phyloP scores from a whole-genome alignment of 1,140 invertebrate genomes.

The Drosophila nikananu region DNA sequence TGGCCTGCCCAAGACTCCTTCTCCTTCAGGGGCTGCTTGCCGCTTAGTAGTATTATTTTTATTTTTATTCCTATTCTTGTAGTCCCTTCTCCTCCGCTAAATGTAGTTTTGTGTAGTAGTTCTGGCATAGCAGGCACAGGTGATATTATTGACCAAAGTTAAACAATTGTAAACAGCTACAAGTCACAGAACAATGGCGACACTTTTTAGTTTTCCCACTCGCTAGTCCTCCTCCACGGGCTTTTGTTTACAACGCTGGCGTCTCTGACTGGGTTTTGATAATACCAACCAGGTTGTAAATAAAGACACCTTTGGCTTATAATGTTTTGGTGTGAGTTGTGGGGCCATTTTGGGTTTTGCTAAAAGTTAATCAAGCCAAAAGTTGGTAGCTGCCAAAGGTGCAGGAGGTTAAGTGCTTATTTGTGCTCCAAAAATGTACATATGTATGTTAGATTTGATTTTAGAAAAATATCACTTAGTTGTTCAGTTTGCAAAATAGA shows the following conservation, averaged over 20 bases:
- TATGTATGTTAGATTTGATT: too few species aligned
- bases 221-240: background rate
- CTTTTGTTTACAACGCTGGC: slow-evolving; percentile 9
- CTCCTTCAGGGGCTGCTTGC: slow-evolving; percentile 16
- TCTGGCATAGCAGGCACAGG: slow-evolving; percentile 56
- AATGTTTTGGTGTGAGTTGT: slow-evolving; percentile 1
- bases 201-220: slow-evolving; percentile 70
- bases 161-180: slow-evolving; percentile 72
- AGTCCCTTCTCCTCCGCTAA: slow-evolving; percentile 28
- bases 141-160: slow-evolving; percentile 79
- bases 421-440: too few species aligned
- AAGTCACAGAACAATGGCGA: slow-evolving; percentile 66
- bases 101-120: slow-evolving; percentile 64
- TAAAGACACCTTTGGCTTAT: slow-evolving; percentile 15
- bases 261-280: slow-evolving; percentile 6
- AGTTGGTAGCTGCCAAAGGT: background rate
- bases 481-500: too few species aligned
- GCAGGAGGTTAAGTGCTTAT: background rate
- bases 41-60: slow-evolving; percentile 13
- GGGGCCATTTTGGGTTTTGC: background rate
- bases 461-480: too few species aligned
- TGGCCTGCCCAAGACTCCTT: slow-evolving; percentile 31
- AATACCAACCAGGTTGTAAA: slow-evolving; percentile 20
- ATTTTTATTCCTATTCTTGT: slow-evolving; percentile 6
- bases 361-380: slow-evolving; percentile 26